Base-by-base conservation (phyloP, 2,888 invertebrate genomes). In the Pseudococcus jackbeardsleyi region DNA sequence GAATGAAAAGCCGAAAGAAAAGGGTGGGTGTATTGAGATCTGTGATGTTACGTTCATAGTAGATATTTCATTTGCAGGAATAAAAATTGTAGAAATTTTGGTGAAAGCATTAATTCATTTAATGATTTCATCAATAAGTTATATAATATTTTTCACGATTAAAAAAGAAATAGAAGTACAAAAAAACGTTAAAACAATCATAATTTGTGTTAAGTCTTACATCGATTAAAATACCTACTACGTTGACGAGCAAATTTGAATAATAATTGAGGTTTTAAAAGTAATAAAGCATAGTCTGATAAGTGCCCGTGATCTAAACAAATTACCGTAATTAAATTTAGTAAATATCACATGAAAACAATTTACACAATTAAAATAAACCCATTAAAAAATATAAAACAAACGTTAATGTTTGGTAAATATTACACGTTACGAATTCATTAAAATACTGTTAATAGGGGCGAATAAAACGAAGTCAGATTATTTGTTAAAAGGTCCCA, bases 401-500 rank as follows among this genome's bases (percentile, higher is more conserved):
- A 77, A 77, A 12, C 9, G 39, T 11, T 64, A 8, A 64, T 22
- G 64, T 4, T 46, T 82, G 79, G 79, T 82, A 82, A 82, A 82
- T n/a, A 82, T 82, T 11, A 19, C 4, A 9, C 19, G 46, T 46
- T 19, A n/a, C 19, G n/a, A 46, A 82, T 46, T 15, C 33, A 82
- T n/a, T 46, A 82, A 77, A 82, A 82, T 82, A 82, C 79, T 82
- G 79, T 82, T 42, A 46, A 82, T 7, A 82, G 15, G 17, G n/a
- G 46, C 11, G 46, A 82, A 82, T n/a, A 12, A 19, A 5, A 46
- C 19, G 46, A 46, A 82, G 79, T 82, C 79, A 82, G 46, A 82
- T 82, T 82, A 82, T 82, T 72, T 82, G 46, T 46, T 82, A 46
- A n/a, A 19, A 82, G 79, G n/a, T 42, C n/a, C 79, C 17, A 82